Evolutionary conservation across 2,888 invertebrate species (phyloP).

Genomic region (Coleophora flavipennella): DNA sequence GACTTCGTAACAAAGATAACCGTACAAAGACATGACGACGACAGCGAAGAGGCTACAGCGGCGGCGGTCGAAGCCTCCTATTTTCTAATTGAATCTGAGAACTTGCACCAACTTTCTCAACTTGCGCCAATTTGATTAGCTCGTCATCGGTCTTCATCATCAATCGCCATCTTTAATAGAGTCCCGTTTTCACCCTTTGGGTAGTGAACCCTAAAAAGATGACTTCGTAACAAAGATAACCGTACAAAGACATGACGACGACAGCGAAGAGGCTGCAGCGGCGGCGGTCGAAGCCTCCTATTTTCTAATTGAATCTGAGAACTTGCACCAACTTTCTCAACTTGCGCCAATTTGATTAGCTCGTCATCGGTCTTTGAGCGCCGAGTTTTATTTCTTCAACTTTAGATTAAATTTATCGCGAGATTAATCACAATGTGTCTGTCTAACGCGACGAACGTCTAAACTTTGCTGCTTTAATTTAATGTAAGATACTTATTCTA

Average conservation of each 20-base stretch:
- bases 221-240: too few species aligned
- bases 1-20: too few species aligned
- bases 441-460: slow-evolving; percentile 16
- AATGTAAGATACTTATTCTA: slow-evolving; percentile 7
- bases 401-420: slow-evolving; percentile 26
- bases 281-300: slow-evolving; percentile 27
- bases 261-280: slow-evolving; percentile 12
- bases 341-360: slow-evolving; percentile 58
- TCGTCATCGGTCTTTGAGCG: slow-evolving; percentile 50
- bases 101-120: slow-evolving; percentile 51
- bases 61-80: slow-evolving; percentile 27
- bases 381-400: slow-evolving; percentile 42
- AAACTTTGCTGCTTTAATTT: too few species aligned
- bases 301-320: slow-evolving; percentile 65
- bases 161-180: too few species aligned
- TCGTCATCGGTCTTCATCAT: slow-evolving; percentile 54
- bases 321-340: slow-evolving; percentile 51
- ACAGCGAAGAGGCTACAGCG: slow-evolving; percentile 12
- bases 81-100: slow-evolving; percentile 65
- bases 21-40: too few species aligned
- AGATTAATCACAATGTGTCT: slow-evolving; percentile 27
- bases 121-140: slow-evolving; percentile 57
- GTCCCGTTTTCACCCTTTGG: too few species aligned
- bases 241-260: background rate
- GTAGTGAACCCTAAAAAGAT: too few species aligned